Evolutionary conservation across 2,888 invertebrate genomes (phyloP), one percentile per base, ranked within the genome.

Genomic region (Netelia melanura): DNA sequence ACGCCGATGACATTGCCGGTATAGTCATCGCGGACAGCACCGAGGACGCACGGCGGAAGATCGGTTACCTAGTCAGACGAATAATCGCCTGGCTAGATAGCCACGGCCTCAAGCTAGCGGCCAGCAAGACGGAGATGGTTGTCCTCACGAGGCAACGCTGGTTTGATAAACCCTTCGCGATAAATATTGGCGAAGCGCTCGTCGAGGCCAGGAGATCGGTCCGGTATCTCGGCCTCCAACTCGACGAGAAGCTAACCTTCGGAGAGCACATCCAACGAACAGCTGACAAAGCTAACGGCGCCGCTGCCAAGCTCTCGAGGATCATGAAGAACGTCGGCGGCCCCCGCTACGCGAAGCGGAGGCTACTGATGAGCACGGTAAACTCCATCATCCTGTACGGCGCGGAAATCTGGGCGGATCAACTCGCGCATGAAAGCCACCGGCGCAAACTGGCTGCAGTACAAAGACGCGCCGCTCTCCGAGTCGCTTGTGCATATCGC

Each of bases 1-100:
- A 76, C 58, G 81, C 84, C 11, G 77, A 81, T 25, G 77, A 81
- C 72, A 48, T 84, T 25, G 81, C 84, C 14, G 84, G 58, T 3
- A 67, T 68, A 44, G 56, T 81, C 30, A 38, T 77, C 17, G 79
- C 67, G 14, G 77, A 82, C 11, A 65, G 43, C 56, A 64, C 52
- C 52, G 75, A 80, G 8, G 79, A 82, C 10, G 81, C 82, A 1
- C 71, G 61, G 21, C 44, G 58, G n/a, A 68, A 71, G 48, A 64
- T 83, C 23, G 65, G n/a, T 8, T 52, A 48, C 17, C 44, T 62
- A 17, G 61, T 54, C 10, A n/a, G 61, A 10, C 23, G 44, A 48
- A 3, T 70, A 38, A 3, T 48, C 23, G 23, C 17, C 48, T 84
- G 80, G 80, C 76, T 80, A 21, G 43, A 10, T 1, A 11, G 30